A percentile compares a stretch with the other conserved stretches of the same genome.
Conservation (phyloP, 2,888 invertebrate genomes). For the Hemicrepidius hirtus region DNA sequence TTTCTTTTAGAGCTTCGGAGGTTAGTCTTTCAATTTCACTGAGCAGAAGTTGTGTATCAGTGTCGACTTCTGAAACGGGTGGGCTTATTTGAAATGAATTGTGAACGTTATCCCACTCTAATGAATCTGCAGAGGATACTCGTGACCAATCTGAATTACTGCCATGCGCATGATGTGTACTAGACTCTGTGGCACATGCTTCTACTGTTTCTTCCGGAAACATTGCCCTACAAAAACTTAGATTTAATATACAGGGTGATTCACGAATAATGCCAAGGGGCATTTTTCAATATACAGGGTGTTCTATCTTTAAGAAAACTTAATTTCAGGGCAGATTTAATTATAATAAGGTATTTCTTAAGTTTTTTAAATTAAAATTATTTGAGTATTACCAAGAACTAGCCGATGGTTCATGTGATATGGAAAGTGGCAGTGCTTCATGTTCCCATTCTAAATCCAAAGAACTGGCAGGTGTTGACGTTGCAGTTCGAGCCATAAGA, state of each 20-base stretch:
- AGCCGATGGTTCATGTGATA: constrained; percentile 67
- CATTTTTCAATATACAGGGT: too few relatives aligned
- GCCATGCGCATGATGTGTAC: constrained; percentile 62
- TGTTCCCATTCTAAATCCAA: constrained; percentile 84
- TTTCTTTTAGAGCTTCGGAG: constrained; percentile 79
- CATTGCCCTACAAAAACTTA: constrained; percentile 54
- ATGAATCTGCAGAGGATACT: constrained; percentile 79
- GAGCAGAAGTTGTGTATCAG: constrained; percentile 79
- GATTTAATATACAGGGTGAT: too few relatives aligned
- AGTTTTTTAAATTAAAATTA: too few relatives aligned
- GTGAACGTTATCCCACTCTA: constrained; percentile 81
- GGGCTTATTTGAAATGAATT: constrained; percentile 66
- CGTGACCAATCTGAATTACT: constrained; percentile 76
- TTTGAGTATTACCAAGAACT: constrained; percentile 68
- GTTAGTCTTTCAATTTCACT: constrained; percentile 81
- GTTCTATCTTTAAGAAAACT: too few relatives aligned
- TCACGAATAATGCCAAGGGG: too few relatives aligned
- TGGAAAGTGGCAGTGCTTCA: constrained; percentile 72
- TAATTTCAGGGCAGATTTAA: too few relatives aligned
- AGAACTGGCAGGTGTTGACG: constrained; percentile 79
- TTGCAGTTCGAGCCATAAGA: constrained; percentile 68
- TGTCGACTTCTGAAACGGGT: constrained; percentile 75
- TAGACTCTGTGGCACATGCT: constrained; percentile 61
- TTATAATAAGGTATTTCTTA: too few relatives aligned
- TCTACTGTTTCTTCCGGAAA: constrained; percentile 55